Conservation (phyloP, 1,140 invertebrate genomes). For the Euwallacea similis region DNA sequence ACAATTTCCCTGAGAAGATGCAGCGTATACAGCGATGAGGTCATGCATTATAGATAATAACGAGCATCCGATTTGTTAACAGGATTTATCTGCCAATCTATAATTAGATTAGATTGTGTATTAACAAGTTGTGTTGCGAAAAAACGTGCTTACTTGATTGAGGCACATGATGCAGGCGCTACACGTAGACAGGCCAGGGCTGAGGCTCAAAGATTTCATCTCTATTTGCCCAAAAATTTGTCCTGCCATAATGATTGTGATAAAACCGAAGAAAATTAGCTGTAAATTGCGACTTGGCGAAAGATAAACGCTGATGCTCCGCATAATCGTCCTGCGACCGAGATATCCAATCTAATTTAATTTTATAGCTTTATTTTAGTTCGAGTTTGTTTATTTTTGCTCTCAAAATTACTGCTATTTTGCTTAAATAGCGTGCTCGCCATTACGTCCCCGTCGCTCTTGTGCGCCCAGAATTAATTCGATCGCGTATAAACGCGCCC, state of each 20-base stretch:
- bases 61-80: no score
- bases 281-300: slow-evolving; percentile 29
- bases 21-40: no score
- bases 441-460: slow-evolving; percentile 6
- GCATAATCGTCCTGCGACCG: slow-evolving; percentile 22
- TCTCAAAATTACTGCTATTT: slow-evolving; percentile 32
- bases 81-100: no score
- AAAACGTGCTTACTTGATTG: no score
- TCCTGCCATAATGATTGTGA: slow-evolving; percentile 32
- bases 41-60: no score
- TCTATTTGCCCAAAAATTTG: slow-evolving; percentile 2
- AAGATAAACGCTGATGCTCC: slow-evolving; percentile 27
- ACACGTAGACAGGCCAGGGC: no score
- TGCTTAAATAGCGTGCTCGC: slow-evolving; percentile 26
- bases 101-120: no score
- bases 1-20: no score
- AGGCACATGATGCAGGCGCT: no score
- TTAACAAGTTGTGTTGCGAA: no score
- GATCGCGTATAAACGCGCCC: slow-evolving; percentile 4
- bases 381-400: slow-evolving; percentile 33
- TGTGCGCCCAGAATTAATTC: slow-evolving; percentile 2
- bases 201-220: no score
- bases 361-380: slow-evolving; percentile 37
- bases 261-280: slow-evolving; percentile 30
- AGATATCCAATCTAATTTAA: slow-evolving; percentile 38